These are phyloP conservation scores for Sander lucioperca DNA, from an alignment of 2,113 vertebrate genomes.

Conservation along the genomic window DNA sequence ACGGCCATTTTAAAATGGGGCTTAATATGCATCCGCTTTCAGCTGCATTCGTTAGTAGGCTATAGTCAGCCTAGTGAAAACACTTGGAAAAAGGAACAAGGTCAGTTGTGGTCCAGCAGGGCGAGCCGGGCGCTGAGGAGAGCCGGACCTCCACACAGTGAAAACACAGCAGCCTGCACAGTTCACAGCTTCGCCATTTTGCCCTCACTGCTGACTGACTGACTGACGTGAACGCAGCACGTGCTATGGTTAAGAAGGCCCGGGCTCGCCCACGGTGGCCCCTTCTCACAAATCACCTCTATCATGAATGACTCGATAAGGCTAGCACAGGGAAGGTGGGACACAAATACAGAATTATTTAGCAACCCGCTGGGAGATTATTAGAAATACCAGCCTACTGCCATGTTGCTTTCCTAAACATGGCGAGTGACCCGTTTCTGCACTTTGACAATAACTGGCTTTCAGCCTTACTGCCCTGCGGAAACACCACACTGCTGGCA, in stretches of 20 bases:
- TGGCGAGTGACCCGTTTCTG: conserved; percentile 15
- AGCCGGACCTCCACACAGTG: conserved; percentile 6
- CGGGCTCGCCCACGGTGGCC: conserved; percentile 32
- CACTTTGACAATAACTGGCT: neutral
- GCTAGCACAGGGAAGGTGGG: conserved; percentile 20
- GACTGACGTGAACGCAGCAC: conserved; percentile 73
- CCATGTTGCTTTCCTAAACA: conserved; percentile 41
- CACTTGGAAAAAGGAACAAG: too few relatives aligned
- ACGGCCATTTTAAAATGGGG: conserved; percentile 47
- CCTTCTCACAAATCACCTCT: conserved; percentile 47
- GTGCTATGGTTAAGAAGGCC: conserved; percentile 61
- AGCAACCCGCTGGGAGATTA: conserved; percentile 5
- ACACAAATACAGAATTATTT: neutral
- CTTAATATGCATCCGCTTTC: neutral
- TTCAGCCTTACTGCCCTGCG: neutral
- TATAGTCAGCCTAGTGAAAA: too few relatives aligned
- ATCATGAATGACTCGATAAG: conserved; percentile 3
- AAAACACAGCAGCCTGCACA: conserved; percentile 6
- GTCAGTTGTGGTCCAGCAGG: neutral
- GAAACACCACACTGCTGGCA: neutral
- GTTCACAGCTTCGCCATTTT: conserved; percentile 80
- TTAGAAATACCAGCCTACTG: conserved; percentile 26
- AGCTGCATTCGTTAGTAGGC: neutral
- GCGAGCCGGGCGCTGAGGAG: neutral
- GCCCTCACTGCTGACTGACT: conserved; percentile 69